Evolutionary conservation across 2,888 invertebrate species (phyloP), one percentile per base, ranked within the genome.

Genomic region (Agonopterix subpropinquella): DNA sequence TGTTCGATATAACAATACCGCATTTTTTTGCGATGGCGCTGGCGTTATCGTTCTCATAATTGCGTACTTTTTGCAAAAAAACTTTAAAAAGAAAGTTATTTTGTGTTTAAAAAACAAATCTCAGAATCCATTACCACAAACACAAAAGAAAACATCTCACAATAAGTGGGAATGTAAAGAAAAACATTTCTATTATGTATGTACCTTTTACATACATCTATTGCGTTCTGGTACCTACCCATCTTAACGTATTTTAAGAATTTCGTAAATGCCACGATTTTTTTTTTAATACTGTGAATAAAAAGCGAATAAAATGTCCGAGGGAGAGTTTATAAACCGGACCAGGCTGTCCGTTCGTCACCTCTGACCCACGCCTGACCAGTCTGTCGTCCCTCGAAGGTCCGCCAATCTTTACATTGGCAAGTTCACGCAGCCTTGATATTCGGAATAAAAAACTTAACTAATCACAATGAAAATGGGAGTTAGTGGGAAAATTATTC

Each of bases 311-410:
- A 11, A 43, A 36, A 47, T 13, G n/a, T 43, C 13, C 13, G 18
- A 47, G 52, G 49, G 52, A 52, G 52, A 52, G 39, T 9, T 44
- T 42, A 63, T 57, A 63, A 75, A 76, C 77, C 81, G 77, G 83
- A 73, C 71, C 61, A 58, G 66, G 58, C 53, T 43, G 83, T 75
- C 85, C 86, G 87, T 87, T 87, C 69, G 75, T 84, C 80, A 87
- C 87, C 87, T 85, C 67, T 87, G 87, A 87, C 87, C 87, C 85
- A 67, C 61, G 83, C 70, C 68, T 77, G 82, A 82, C 85, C 80
- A 78, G 74, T 73, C 55, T 52, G 36, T 49, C 61, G 63, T 62
- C 63, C 62, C 59, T 54, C 52, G 56, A 56, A 63, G 53, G 53
- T 65, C 59, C 60, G 74, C 75, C 67, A 73, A 77, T 72, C 65